Percentiles rank a stretch among this genome's conserved stretches.
phyloP scores from a whole-genome alignment of 2,113 vertebrate species.

The Zingel zingel region DNA sequence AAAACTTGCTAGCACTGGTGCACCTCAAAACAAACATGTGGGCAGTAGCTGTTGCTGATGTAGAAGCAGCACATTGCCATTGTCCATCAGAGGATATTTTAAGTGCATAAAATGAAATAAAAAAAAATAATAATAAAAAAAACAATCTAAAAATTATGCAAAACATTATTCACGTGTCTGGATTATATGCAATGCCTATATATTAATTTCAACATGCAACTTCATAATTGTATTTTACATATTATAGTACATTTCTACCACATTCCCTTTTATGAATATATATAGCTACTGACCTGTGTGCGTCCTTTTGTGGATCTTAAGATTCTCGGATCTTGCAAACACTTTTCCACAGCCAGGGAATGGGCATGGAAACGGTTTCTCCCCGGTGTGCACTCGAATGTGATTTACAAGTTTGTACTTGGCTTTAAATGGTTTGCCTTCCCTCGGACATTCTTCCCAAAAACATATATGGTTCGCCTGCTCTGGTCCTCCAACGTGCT shows the following conservation, averaged over 20 bases:
- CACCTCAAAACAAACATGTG: conserved; percentile 64
- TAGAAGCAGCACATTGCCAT: conserved; percentile 14
- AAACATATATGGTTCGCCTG: conserved; percentile 97
- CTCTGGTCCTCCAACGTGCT: conserved; percentile 99
- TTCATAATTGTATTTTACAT: neutral
- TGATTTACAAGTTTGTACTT: conserved; percentile 99
- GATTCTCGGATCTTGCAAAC: conserved; percentile 98
- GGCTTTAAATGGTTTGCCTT: conserved; percentile 99
- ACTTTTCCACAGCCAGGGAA: conserved; percentile 99
- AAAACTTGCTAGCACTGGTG: conserved; percentile 46
- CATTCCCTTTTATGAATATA: conserved; percentile 20
- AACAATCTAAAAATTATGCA: neutral
- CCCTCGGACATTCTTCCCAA: conserved; percentile 99
- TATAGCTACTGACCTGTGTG: conserved; percentile 95
- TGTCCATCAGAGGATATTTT: neutral
- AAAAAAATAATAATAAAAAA: neutral
- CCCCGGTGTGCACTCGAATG: conserved; percentile 98
- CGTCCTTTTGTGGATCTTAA: conserved; percentile 99
- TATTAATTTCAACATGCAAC: neutral
- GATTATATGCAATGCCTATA: neutral
- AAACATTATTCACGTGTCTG: neutral
- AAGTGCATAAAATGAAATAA: neutral
- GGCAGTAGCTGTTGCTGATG: conserved; percentile 34
- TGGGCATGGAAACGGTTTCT: conserved; percentile 98
- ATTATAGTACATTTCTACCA: neutral